A percentile compares a stretch with the other conserved stretches of the same genome.
Conservation (phyloP, 2,888 invertebrate genomes). For the Balanococcus diminutus region DNA sequence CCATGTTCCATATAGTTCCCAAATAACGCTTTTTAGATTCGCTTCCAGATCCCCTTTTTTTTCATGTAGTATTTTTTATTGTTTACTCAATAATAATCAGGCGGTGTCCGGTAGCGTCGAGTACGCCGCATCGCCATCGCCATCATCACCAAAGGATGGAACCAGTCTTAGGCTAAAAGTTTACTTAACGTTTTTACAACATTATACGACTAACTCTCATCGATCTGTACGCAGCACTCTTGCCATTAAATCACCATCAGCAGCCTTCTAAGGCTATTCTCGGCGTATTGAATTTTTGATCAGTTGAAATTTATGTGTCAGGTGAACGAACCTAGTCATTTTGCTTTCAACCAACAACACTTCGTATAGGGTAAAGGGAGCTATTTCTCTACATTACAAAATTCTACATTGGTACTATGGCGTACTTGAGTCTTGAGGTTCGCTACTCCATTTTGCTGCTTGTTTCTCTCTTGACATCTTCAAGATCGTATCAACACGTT, state of each 20-base stretch:
- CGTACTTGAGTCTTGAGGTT: background rate
- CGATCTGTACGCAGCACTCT: background rate
- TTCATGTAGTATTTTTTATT: slow-evolving; percentile 16
- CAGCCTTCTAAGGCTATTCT: background rate
- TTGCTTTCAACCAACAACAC: background rate
- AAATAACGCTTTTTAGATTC: slow-evolving; percentile 30
- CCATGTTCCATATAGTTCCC: background rate
- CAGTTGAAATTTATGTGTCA: background rate
- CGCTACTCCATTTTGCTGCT: background rate
- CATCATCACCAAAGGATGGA: too few relatives aligned
- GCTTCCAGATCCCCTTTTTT: slow-evolving; percentile 21
- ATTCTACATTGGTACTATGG: background rate
- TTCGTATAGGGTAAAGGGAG: background rate
- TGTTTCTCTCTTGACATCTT: background rate
- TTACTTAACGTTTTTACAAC: slow-evolving; percentile 51
- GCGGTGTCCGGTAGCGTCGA: slow-evolving; percentile 55
- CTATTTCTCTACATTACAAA: background rate
- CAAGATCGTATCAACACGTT: background rate
- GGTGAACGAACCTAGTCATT: slow-evolving; percentile 26
- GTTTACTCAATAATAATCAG: slow-evolving; percentile 53
- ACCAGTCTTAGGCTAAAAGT: slow-evolving; percentile 55
- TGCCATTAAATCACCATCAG: background rate
- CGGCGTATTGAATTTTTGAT: background rate
- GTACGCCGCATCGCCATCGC: background rate
- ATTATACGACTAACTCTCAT: background rate